phyloP scores from a whole-genome alignment of 2,888 invertebrate genomes.

The Ophion ventricosus region DNA sequence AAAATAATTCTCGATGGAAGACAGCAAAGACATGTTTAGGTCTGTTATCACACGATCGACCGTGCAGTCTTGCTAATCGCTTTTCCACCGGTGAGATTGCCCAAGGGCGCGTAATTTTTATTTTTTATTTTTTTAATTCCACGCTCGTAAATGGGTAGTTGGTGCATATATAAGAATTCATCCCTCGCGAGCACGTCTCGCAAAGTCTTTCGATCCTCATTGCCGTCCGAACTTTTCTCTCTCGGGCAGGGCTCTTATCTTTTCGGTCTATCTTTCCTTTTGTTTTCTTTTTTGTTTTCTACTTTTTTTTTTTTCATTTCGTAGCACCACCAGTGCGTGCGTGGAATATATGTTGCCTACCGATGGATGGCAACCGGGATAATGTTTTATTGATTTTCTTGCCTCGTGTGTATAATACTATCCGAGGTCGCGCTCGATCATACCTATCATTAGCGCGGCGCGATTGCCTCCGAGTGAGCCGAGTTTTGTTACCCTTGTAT shows the following conservation, averaged over 20 bases:
- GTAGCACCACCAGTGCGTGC: neutral
- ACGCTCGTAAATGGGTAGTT: neutral
- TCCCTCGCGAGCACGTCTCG: neutral
- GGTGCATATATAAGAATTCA: neutral
- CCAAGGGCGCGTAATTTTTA: neutral
- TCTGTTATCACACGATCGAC: neutral
- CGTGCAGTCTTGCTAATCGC: too few relatives aligned
- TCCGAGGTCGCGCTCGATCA: conserved; percentile 59
- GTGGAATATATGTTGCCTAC: neutral
- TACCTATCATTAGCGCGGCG: conserved; percentile 60
- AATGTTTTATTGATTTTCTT: conserved; percentile 63
- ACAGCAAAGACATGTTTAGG: neutral
- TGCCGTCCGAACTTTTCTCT: neutral
- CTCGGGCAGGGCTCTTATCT: neutral
- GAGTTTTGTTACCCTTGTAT: conserved; percentile 60
- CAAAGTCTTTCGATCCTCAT: neutral
- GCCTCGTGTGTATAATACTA: conserved; percentile 12
- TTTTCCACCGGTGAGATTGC: neutral
- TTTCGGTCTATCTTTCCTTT: neutral
- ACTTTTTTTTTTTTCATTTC: neutral
- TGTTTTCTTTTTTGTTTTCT: neutral
- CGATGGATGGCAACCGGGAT: conserved; percentile 51
- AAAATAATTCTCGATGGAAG: neutral
- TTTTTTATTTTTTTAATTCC: conserved; percentile 2
- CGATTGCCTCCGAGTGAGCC: conserved; percentile 54